These are phyloP conservation scores for Mormyrus lacerda DNA, from an alignment of 2,113 vertebrate genomes.

Conservation along the genomic window DNA sequence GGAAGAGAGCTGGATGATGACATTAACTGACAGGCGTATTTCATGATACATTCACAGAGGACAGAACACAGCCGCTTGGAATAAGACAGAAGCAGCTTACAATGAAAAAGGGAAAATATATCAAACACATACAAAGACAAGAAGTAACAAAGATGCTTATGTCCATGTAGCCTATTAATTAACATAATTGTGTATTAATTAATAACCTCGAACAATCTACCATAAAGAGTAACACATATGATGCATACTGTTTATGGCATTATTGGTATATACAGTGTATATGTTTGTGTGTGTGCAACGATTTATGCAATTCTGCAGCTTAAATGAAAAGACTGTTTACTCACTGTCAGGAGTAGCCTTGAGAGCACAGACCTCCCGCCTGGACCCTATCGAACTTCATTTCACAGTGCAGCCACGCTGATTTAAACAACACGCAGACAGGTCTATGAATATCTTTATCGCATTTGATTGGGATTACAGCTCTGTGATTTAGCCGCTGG, in stretches of 20 bases:
- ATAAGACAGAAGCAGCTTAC: neutral
- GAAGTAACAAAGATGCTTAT: neutral
- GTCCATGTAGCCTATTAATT: neutral
- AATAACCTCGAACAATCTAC: neutral
- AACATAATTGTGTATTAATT: neutral
- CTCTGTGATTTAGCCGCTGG: conserved; percentile 19
- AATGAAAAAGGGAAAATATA: neutral
- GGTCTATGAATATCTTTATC: conserved; percentile 40
- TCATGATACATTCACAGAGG: neutral
- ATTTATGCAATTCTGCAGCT: neutral
- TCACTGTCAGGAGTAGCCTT: conserved; percentile 20
- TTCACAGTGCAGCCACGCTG: conserved; percentile 23
- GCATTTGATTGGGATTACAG: conserved; percentile 24
- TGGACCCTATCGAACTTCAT: conserved; percentile 21
- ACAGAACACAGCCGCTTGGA: neutral
- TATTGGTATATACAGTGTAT: neutral
- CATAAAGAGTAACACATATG: neutral
- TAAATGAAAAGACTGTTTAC: conserved; percentile 26
- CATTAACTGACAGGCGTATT: neutral
- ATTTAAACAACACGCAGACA: conserved; percentile 11
- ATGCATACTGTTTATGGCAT: neutral
- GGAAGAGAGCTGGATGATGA: neutral
- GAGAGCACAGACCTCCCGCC: conserved; percentile 13
- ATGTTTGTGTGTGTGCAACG: neutral
- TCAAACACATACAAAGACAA: neutral